phyloP scores from a whole-genome alignment of 1,140 invertebrate genomes.

The Hyposmocoma kahamanoa region DNA sequence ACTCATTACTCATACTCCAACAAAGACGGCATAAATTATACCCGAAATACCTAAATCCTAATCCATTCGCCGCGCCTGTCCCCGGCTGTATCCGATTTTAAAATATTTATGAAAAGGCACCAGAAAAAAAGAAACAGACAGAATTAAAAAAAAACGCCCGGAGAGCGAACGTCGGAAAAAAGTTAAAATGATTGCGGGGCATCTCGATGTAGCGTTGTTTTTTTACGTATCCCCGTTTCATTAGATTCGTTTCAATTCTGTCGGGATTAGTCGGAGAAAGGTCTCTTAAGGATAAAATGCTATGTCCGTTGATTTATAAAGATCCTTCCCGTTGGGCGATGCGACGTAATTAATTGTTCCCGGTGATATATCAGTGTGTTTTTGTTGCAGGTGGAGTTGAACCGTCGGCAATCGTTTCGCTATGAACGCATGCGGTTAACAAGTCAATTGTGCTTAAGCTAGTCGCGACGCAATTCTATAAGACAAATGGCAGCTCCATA shows the following conservation, averaged over 20 bases:
- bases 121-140: slow-evolving; percentile 49
- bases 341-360: slow-evolving; percentile 49
- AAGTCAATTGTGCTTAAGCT: too few relatives aligned
- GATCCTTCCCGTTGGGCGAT: slow-evolving; percentile 39
- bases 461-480: too few relatives aligned
- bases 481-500: too few relatives aligned
- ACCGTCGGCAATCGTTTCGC: too few relatives aligned
- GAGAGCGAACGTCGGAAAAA: slow-evolving; percentile 58
- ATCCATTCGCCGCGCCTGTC: slow-evolving; percentile 67
- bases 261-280: slow-evolving; percentile 61
- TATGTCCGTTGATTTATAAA: slow-evolving; percentile 61
- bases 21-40: slow-evolving; percentile 66
- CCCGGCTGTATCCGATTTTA: slow-evolving; percentile 66
- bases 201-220: slow-evolving; percentile 42
- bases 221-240: slow-evolving; percentile 61
- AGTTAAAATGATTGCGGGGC: slow-evolving; percentile 64
- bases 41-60: slow-evolving; percentile 70
- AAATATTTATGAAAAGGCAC: slow-evolving; percentile 70
- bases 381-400: slow-evolving; percentile 18
- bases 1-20: slow-evolving; percentile 66
- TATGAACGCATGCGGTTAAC: too few relatives aligned
- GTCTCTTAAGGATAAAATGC: slow-evolving; percentile 56
- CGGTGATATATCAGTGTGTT: slow-evolving; percentile 30
- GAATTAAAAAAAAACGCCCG: slow-evolving; percentile 55
- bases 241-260: slow-evolving; percentile 68